Evolutionary conservation across 2,113 vertebrate genomes (phyloP).

Genomic region (Emberiza fucata): DNA sequence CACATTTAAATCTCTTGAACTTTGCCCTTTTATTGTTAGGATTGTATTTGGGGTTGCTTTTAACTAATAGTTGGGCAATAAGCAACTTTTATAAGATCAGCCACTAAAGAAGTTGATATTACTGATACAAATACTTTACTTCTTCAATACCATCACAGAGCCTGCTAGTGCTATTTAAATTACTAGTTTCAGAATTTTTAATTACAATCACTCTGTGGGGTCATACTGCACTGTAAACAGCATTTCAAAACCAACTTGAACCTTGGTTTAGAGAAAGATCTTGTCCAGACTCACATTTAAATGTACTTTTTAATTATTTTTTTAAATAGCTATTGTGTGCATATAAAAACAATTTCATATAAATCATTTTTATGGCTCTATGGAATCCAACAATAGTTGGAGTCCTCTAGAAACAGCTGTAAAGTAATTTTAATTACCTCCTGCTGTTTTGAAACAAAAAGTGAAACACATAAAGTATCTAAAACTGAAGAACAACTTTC

Average conservation of each 20-base stretch:
- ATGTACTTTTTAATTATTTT: not conserved
- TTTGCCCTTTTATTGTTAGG: not conserved
- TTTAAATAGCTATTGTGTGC: slow-evolving; percentile 1
- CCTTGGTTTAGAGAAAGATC: not conserved
- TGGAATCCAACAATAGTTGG: slow-evolving; percentile 21
- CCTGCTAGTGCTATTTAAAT: not conserved
- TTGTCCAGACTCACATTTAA: slow-evolving; percentile 2
- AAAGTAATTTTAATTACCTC: slow-evolving; percentile 52
- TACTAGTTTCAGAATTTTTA: not conserved
- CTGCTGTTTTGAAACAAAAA: slow-evolving; percentile 36
- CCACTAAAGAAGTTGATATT: not conserved
- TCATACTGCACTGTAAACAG: not conserved
- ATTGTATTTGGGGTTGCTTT: not conserved
- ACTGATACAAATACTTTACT: not conserved
- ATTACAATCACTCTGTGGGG: not conserved
- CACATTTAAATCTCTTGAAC: not conserved
- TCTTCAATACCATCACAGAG: not conserved
- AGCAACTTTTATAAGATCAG: not conserved
- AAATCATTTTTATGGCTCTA: slow-evolving; percentile 17
- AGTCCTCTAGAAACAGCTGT: slow-evolving; percentile 44
- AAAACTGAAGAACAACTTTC: slow-evolving; percentile 12
- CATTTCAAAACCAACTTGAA: not conserved
- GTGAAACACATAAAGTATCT: not conserved
- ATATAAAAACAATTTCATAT: not conserved
- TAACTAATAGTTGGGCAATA: not conserved